Evolutionary conservation across 2,888 invertebrate genomes (phyloP), one percentile per base, ranked within the genome.

Genomic region (Drosophila anceps): DNA sequence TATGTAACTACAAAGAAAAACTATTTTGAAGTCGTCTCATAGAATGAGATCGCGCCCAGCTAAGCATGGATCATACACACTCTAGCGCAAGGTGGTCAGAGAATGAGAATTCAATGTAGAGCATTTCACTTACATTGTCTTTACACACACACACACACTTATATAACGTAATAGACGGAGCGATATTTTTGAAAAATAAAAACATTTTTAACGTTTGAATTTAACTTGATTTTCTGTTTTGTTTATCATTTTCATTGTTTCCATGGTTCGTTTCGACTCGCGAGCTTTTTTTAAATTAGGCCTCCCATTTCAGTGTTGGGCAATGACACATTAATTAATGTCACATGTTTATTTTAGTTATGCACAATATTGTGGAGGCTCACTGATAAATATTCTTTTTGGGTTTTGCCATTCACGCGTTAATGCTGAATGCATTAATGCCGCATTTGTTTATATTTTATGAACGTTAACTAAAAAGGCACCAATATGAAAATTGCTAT

Each of bases 401-500:
- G 15, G 15, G 2, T 20, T 55, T 54, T 65, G 46, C 20, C 61
- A 67, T 67, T 62, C 68, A 24, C 37, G 7, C n/a, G 39, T 12
- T 2, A 35, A 33, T 12, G 18, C 8, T 35, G 35, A 24, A 27
- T 50, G 13, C 18, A 29, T 51, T n/a, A 4, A 31, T 33, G 58
- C 58, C 43, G 59, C 35, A 48, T 66, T 68, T 57, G 31, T 51
- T 76, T 75, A 76, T 78, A 71, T 75, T 64, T 69, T 62, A 57
- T 41, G 4, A 76, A 63, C 27, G n/a, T n/a, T 53, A 46, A 43
- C 33, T 31, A 15, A 37, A 29, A 60, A 46, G 4, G 24, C 37
- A 10, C 1, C 27, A 86, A 76, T 59, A 98, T 98, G 98, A 97
- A 96, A 93, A 96, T 98, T 68, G 99, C 98, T 0, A 94, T 99